Base-by-base conservation (phyloP, 1,140 invertebrate genomes). In the Dreissena polymorpha region DNA sequence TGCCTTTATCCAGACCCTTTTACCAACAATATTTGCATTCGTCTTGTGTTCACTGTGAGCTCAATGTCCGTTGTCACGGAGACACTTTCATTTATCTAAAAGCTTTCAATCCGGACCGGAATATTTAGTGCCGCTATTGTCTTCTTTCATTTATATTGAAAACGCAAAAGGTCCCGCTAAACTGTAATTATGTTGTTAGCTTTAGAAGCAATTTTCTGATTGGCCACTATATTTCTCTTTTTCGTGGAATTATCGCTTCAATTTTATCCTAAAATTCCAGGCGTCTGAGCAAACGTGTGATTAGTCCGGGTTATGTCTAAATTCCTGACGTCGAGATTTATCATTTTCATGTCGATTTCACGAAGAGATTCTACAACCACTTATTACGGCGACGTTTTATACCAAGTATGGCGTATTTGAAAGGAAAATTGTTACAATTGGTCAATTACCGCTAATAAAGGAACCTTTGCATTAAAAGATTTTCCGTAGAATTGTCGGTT, bases 361-460 rank as follows among this genome's bases (percentile, higher is more conserved):
- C 73, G 81, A 73, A 76, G 71, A 68, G n/a, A 29, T 49, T 55
- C 27, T 50, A 67, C 69, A 82, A 82, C 81, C 13, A 50, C 39
- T 83, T 49, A 83, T 83, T 83, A 83, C n/a, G 39, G 8, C 25
- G 29, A 55, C 55, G 65, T 29, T 83, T 75, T 70, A 83, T 83
- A 53, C 81, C 74, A 63, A 76, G 51, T 39, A 51, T 71, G 64
- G 81, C 72, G 67, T 83, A 76, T 83, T 77, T 83, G 81, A 83
- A 83, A 83, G 73, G 50, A 60, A 83, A 83, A 83, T 83, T 77
- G 81, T 73, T 83, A 27, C 64, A 83, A 71, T 74, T 71, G 39
- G 53, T 55, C 81, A 83, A 83, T 83, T 83, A 83, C 71, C 13
- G 74, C 74, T 63, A 76, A 83, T 82, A 71, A 76, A 83, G 72